Conservation (phyloP, 2,113 vertebrate species). For the Panthera tigris region DNA sequence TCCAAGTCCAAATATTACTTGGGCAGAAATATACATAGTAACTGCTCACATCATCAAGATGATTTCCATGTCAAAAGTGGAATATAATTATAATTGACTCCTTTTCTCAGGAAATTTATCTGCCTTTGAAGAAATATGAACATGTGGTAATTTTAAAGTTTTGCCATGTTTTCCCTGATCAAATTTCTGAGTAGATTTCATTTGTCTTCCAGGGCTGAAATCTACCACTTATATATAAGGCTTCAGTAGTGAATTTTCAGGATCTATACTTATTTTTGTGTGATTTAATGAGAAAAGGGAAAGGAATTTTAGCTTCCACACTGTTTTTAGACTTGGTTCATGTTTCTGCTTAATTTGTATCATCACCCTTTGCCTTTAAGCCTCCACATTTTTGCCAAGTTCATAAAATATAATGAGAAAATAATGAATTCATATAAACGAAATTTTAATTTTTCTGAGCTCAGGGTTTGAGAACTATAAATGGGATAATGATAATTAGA, state of each 20-base stretch:
- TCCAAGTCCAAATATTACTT: background rate
- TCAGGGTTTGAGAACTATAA: conserved; percentile 42
- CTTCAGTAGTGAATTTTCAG: conserved; percentile 7
- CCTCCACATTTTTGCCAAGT: conserved; percentile 29
- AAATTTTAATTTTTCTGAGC: conserved; percentile 53
- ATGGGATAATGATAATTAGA: background rate
- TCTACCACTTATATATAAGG: background rate
- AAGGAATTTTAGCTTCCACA: background rate
- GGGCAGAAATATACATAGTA: background rate
- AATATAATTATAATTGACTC: background rate
- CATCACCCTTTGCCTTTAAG: conserved; percentile 22
- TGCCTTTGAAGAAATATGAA: background rate
- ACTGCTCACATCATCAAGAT: background rate
- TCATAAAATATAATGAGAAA: conserved; percentile 63
- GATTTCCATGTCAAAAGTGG: background rate
- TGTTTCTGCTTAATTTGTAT: conserved; percentile 50
- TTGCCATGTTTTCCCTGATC: background rate
- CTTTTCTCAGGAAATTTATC: background rate
- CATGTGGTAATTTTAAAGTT: background rate
- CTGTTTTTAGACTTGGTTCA: conserved; percentile 46
- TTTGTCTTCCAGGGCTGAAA: background rate
- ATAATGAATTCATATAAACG: conserved; percentile 60
- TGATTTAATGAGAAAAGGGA: background rate
- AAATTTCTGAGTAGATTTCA: background rate
- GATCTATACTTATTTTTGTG: conserved; percentile 8